phyloP scores from a whole-genome alignment of 2,888 invertebrate genomes.

The Electrophaes corylata region DNA sequence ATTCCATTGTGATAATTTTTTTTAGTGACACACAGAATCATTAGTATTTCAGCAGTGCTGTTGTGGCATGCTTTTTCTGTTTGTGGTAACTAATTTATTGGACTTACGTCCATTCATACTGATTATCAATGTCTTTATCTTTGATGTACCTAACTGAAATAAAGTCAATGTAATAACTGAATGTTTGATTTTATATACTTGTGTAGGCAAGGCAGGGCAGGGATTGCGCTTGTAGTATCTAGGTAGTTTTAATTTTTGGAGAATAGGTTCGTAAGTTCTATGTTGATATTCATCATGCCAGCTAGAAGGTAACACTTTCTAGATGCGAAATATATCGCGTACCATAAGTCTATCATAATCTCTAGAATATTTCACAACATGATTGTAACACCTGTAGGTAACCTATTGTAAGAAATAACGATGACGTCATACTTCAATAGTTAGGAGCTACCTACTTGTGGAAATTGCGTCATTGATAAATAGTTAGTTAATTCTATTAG shows the following conservation, averaged over 20 bases:
- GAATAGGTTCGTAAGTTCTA: too few species aligned
- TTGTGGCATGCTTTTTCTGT: conserved; percentile 59
- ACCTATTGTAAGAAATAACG: neutral
- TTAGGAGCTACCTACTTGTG: too few species aligned
- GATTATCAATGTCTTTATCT: conserved; percentile 47
- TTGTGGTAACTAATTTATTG: conserved; percentile 72
- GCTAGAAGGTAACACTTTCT: too few species aligned
- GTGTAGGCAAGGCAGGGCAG: too few species aligned
- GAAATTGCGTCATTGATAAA: neutral
- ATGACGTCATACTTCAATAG: neutral
- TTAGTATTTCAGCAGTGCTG: conserved; percentile 65
- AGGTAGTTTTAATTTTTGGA: too few species aligned
- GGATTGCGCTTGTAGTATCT: too few species aligned
- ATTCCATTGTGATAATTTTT: conserved; percentile 80
- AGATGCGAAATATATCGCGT: too few species aligned
- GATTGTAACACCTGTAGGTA: too few species aligned
- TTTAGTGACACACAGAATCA: conserved; percentile 60
- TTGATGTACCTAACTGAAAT: conserved; percentile 58
- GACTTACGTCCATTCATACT: conserved; percentile 59
- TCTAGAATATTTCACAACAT: too few species aligned
- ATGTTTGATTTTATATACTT: conserved; percentile 43
- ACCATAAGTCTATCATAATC: too few species aligned
- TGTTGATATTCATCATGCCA: too few species aligned
- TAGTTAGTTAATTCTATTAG: too few species aligned
- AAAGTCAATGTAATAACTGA: conserved; percentile 63